A percentile compares a stretch with the other conserved stretches of the same genome.
Conservation (phyloP, 1,140 invertebrate genomes). For the Zaprionus africanus region DNA sequence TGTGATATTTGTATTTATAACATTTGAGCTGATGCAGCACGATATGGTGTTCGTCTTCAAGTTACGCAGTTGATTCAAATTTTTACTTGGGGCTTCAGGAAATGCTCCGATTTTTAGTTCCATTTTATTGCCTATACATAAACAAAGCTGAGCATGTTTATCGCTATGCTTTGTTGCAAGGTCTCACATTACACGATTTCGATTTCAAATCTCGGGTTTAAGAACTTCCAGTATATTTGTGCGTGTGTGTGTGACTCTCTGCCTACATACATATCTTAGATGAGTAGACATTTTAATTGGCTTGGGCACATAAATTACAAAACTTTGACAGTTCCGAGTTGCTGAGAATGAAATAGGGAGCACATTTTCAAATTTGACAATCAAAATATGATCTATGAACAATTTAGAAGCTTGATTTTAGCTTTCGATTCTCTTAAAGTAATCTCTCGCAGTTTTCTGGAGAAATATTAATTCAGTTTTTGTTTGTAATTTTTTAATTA, state of each 20-base stretch:
- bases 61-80: conserved; percentile 8
- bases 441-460: neutral
- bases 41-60: neutral
- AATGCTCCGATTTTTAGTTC: conserved; percentile 33
- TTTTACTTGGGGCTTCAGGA: conserved; percentile 11
- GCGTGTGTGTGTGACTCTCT: conserved; percentile 1
- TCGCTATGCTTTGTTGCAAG: conserved; percentile 23
- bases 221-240: conserved; percentile 4
- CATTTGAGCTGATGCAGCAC: conserved; percentile 9
- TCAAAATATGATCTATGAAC: conserved; percentile 26
- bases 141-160: conserved; percentile 42
- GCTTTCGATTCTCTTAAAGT: neutral
- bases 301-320: conserved; percentile 58
- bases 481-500: neutral
- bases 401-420: neutral
- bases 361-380: conserved; percentile 13
- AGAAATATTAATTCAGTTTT: neutral
- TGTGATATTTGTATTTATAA: neutral
- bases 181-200: conserved; percentile 44
- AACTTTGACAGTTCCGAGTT: conserved; percentile 46
- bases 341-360: conserved; percentile 20
- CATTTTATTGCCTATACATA: conserved; percentile 35
- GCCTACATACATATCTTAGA: conserved; percentile 17
- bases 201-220: conserved; percentile 23
- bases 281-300: conserved; percentile 70